These are phyloP conservation scores for Aotus griseimembra DNA, from an alignment of 2,797 vertebrate species.

Conservation along the genomic window DNA sequence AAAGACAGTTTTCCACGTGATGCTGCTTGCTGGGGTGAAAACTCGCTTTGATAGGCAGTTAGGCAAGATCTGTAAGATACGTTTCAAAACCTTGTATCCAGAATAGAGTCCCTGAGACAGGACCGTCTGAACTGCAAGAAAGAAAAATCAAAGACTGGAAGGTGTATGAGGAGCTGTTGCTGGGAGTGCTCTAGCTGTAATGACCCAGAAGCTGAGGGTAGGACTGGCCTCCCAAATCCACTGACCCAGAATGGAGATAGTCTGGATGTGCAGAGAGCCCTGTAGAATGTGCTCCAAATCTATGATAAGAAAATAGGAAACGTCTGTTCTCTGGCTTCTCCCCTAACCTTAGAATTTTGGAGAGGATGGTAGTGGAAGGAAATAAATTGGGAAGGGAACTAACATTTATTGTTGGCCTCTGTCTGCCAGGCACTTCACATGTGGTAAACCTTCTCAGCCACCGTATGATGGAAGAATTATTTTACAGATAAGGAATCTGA, in stretches of 20 bases:
- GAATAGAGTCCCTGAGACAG: neutral
- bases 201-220: neutral
- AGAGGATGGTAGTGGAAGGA: neutral
- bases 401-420: slow-evolving; percentile 42
- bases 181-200: neutral
- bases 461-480: slow-evolving; percentile 36
- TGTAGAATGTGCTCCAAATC: neutral
- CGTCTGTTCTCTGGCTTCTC: slow-evolving; percentile 18
- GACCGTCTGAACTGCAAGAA: neutral
- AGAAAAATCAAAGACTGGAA: neutral
- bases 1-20: slow-evolving; percentile 57
- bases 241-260: slow-evolving; percentile 7
- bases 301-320: slow-evolving; percentile 17
- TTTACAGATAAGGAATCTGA: slow-evolving; percentile 65
- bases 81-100: neutral
- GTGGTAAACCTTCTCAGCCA: slow-evolving; percentile 4
- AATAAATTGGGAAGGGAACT: slow-evolving; percentile 21
- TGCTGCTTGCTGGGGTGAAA: neutral
- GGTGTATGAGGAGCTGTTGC: neutral
- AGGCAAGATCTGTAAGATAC: neutral
- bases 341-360: neutral
- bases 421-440: slow-evolving; percentile 40
- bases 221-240: slow-evolving; percentile 36
- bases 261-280: neutral
- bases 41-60: slow-evolving; percentile 1